Evolutionary conservation across 2,113 vertebrate genomes (phyloP).

Genomic region (Bos indicus): DNA sequence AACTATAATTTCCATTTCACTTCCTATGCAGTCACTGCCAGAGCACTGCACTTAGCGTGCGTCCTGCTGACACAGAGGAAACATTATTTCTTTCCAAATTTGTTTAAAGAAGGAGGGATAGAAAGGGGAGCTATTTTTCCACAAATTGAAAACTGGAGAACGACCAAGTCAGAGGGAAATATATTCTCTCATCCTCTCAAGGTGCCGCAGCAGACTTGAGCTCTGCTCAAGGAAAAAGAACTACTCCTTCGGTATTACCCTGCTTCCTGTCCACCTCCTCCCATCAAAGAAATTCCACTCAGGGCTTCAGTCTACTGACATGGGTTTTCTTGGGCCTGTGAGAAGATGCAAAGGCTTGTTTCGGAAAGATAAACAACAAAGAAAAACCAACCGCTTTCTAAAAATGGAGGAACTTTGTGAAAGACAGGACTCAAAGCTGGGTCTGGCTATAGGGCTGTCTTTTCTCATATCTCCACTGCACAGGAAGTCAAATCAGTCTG

Average conservation of each 20-base stretch:
- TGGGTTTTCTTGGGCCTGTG: not conserved
- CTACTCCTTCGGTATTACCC: too few relatives aligned
- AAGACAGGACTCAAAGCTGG: not conserved
- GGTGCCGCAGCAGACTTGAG: not conserved
- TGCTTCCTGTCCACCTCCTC: not conserved
- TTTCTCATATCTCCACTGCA: not conserved
- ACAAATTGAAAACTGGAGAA: constrained; percentile 9
- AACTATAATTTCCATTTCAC: constrained; percentile 50
- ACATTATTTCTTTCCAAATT: constrained; percentile 22
- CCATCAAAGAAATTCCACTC: not conserved
- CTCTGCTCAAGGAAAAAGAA: not conserved
- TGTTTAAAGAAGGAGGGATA: constrained; percentile 46
- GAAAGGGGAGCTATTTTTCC: not conserved
- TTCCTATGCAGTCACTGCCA: constrained; percentile 9
- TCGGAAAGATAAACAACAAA: not conserved
- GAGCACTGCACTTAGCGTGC: constrained; percentile 20
- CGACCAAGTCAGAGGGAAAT: constrained; percentile 1
- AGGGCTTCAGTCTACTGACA: not conserved
- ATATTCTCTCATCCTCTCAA: not conserved
- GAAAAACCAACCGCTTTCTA: not conserved
- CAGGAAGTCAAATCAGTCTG: not conserved
- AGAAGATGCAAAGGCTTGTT: not conserved
- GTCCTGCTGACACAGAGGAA: constrained; percentile 46
- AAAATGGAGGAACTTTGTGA: not conserved
- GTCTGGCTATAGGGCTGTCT: not conserved